Evolutionary conservation across 2,888 invertebrate species (phyloP), one percentile per base, ranked within the genome.

Genomic region (Pachymerium ferrugineum): DNA sequence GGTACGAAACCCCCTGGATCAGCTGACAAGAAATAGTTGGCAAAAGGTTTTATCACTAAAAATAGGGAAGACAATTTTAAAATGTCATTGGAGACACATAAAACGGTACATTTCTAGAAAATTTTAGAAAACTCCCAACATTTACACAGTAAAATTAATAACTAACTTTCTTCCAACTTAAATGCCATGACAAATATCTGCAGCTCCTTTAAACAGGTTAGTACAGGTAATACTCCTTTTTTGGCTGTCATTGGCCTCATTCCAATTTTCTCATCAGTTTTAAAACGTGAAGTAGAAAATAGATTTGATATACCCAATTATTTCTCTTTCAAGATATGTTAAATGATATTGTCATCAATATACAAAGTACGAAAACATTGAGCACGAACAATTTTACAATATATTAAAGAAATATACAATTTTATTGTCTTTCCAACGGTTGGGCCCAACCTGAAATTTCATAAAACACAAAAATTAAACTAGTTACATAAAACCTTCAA

Each of bases 201-300:
- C n/a, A 47, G 5, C 47, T 47, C 22, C 22, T 19, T 47, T 47
- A 54, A 54, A 54, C 54, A 54, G 54, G 54, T 54, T 54, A 54
- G 28, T 12, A 25, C 5, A 25, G 54, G 54, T 25, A 54, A 25
- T 54, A 54, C 22, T 28, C 19, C 28, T 25, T 54, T 54, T 54
- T 54, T 5, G 54, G 54, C 28, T 54, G 54, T 54, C 54, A 54
- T 54, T 54, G 54, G 54, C 54, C 54, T 54, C 54, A 54, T 54
- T 54, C 54, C 54, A 54, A 54, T 10, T 28, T 14, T 54, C 54
- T 28, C 25, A 25, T 28, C 25, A 25, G 38, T 12, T n/a, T n/a
- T 38, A 38, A 6, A 38, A 38, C 38, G n/a, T n/a, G 14, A 38
- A 38, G n/a, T n/a, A 4, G 3, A 38, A 38, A 38, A 38, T 38